These are phyloP conservation scores for Gallinago nigripennis DNA, from an alignment of 2,797 vertebrate species.

Conservation along the genomic window DNA sequence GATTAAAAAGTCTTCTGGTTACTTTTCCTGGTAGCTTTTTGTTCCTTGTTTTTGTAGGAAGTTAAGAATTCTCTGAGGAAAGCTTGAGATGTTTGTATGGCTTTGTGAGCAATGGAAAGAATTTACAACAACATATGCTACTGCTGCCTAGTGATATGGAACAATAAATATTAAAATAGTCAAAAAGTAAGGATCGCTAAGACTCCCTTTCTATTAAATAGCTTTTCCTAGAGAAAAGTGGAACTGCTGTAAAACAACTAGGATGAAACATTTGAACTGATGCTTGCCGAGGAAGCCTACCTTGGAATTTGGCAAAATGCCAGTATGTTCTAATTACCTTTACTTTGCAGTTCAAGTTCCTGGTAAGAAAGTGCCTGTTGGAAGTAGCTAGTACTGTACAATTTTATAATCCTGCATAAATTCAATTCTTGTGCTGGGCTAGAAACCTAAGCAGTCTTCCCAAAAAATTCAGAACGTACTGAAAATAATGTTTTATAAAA, in stretches of 20 bases:
- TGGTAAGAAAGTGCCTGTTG: background rate
- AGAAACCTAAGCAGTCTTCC: background rate
- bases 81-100: conserved; percentile 41
- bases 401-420: background rate
- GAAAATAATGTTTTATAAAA: background rate
- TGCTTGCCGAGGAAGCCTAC: background rate
- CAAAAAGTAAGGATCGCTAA: background rate
- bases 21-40: conserved; percentile 50
- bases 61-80: conserved; percentile 49
- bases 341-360: background rate
- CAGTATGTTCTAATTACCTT: background rate
- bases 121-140: conserved; percentile 19
- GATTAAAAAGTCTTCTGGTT: conserved; percentile 23
- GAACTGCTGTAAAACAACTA: background rate
- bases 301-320: background rate
- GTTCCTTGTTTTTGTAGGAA: conserved; percentile 67
- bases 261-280: background rate
- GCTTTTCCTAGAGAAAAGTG: background rate
- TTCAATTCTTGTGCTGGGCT: background rate
- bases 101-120: conserved; percentile 55
- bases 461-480: background rate
- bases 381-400: background rate
- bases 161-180: conserved; percentile 34
- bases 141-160: conserved; percentile 12
- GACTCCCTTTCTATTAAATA: background rate